A percentile compares a stretch with the other conserved stretches of the same genome.
phyloP scores from a whole-genome alignment of 2,113 vertebrate species.

The Rhombomys opimus region DNA sequence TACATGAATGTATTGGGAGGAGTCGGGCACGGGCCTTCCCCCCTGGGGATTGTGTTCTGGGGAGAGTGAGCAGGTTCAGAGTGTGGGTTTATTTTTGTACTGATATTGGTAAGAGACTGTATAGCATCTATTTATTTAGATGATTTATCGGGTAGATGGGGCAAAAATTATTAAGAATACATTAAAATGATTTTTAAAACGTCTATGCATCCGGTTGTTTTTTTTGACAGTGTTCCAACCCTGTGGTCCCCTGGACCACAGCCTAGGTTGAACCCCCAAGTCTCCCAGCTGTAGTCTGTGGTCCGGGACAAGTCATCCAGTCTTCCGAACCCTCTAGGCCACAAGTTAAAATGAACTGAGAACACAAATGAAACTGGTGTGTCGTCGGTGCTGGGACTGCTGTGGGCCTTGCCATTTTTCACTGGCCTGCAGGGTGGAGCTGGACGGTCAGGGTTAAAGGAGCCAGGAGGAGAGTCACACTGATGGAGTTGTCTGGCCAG shows the following conservation, averaged over 20 bases:
- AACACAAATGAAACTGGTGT: background rate
- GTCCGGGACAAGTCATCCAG: background rate
- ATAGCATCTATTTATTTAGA: constrained; percentile 93
- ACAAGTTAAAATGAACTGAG: background rate
- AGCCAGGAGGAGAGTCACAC: background rate
- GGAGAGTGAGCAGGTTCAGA: constrained; percentile 83
- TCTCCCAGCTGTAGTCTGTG: fast-evolving
- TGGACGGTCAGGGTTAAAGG: too few relatives aligned
- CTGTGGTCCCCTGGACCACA: fast-evolving
- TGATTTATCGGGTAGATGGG: constrained; percentile 90
- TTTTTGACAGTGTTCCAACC: background rate
- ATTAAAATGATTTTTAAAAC: constrained; percentile 84
- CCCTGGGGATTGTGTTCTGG: constrained; percentile 67
- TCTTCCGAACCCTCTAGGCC: background rate
- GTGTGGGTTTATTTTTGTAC: constrained; percentile 90
- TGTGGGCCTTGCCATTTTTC: background rate
- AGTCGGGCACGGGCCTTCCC: constrained; percentile 80
- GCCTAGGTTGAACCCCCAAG: background rate
- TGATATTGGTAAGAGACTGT: constrained; percentile 89
- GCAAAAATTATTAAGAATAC: constrained; percentile 87
- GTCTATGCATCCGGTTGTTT: background rate
- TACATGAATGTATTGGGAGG: constrained; percentile 87
- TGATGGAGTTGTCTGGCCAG: background rate
- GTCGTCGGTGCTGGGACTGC: background rate
- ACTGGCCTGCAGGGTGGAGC: background rate